These are phyloP conservation scores for Urocynchramus pylzowi DNA, from an alignment of 2,113 vertebrate species.

Conservation along the genomic window DNA sequence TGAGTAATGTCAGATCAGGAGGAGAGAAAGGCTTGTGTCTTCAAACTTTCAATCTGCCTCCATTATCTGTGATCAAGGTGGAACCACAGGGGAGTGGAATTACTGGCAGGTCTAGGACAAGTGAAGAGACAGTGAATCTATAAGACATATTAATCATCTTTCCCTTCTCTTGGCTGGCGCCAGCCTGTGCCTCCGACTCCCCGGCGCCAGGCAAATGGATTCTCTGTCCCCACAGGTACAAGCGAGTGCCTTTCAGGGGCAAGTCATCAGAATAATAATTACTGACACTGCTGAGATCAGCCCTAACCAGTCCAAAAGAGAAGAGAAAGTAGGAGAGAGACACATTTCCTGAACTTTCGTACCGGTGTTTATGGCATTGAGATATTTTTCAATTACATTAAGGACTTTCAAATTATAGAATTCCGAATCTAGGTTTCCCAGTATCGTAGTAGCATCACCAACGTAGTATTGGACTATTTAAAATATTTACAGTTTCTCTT, in stretches of 20 bases:
- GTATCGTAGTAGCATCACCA: neutral
- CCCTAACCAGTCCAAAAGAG: constrained; percentile 61
- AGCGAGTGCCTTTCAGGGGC: constrained; percentile 73
- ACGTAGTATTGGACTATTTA: neutral
- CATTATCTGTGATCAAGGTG: constrained; percentile 79
- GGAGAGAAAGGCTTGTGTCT: constrained; percentile 74
- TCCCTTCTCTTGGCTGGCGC: constrained; percentile 78
- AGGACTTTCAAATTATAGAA: neutral
- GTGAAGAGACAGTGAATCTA: constrained; percentile 77
- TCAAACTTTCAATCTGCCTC: constrained; percentile 80
- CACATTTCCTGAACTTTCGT: constrained; percentile 34
- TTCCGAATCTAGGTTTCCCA: neutral
- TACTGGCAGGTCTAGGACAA: constrained; percentile 76
- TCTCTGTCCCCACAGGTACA: constrained; percentile 77
- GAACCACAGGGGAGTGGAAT: constrained; percentile 75
- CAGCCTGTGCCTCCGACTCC: constrained; percentile 76
- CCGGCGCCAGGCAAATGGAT: constrained; percentile 77
- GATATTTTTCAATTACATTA: constrained; percentile 2
- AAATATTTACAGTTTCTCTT: neutral
- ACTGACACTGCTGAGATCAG: constrained; percentile 75
- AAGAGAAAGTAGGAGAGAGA: constrained; percentile 40
- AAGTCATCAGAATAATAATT: constrained; percentile 78
- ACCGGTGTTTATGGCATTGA: neutral
- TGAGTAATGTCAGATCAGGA: constrained; percentile 77
- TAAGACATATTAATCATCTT: constrained; percentile 82